Base-by-base conservation (phyloP, 2,888 invertebrate species). In the Sminthurides aquaticus region DNA sequence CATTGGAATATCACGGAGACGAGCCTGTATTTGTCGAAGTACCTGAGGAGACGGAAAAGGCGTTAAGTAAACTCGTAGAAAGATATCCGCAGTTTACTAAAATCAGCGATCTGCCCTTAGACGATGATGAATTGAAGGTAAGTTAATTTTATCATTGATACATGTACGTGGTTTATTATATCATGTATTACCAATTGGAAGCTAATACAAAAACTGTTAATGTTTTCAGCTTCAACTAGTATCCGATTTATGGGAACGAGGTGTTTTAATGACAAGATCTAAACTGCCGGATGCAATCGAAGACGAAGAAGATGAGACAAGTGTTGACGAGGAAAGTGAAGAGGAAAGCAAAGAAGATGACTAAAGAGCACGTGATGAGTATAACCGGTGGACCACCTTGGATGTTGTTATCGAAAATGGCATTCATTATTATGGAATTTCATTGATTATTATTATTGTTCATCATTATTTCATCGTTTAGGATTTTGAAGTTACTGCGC, bases 201-300 rank as follows among this genome's bases (percentile, higher is more conserved):
- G 15, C 43, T 34, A 34, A 67, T 55, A 15, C 27, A 25, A 22
- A 2, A 65, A 57, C 55, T 65, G 20, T 25, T 49, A 11, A 20
- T 52, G 48, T 63, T 59, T 70, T 69, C 75, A 83, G 82, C 76
- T 83, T 64, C 82, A 82, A 75, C 76, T 88, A 64, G 87, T 85
- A 2, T 84, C 85, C 65, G 86, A 87, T 60, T 79, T 95, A 61
- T 95, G 93, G 89, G 90, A 90, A 75, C 85, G 85, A 71, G 90
- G 91, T 0, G 79, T 95, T 8, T 78, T 95, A 8, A 85, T 91
- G 80, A 87, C 90, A 1, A 83, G 85, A 69, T 80, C 81, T 5
- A 52, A 52, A 22, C 20, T 52, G 18, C 52, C 52, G 43, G 43
- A 34, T 5, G 15, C 5, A 11, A 34, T 34, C 8, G 15, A 5